Evolutionary conservation across 2,113 vertebrate species (phyloP).

Genomic region (Phodopus roborovskii): DNA sequence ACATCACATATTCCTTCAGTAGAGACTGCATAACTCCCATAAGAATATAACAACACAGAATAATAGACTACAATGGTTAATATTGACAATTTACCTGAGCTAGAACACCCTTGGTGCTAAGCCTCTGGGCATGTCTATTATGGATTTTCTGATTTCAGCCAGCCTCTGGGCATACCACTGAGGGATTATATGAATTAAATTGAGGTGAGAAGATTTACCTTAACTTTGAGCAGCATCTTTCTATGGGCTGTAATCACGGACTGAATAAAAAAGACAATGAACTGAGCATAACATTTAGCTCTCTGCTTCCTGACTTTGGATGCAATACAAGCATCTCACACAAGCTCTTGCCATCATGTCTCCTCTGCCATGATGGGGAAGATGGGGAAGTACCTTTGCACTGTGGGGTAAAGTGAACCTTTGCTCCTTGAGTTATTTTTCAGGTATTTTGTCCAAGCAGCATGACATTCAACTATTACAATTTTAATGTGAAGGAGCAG

Average conservation of each 20-base stretch:
- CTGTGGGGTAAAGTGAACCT: neutral
- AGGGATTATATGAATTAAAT: neutral
- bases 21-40: neutral
- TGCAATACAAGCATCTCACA: neutral
- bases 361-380: neutral
- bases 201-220: neutral
- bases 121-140: neutral
- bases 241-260: neutral
- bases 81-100: neutral
- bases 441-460: too few relatives aligned
- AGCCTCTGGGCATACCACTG: neutral
- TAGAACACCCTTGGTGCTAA: neutral
- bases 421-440: neutral
- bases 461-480: neutral
- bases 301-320: neutral
- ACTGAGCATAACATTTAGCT: neutral
- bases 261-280: neutral
- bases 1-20: neutral
- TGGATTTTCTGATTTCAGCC: too few relatives aligned
- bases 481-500: neutral
- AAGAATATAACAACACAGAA: neutral
- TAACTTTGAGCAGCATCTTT: neutral
- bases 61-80: neutral
- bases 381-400: too few relatives aligned
- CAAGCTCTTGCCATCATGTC: neutral